Evolutionary conservation across 2,113 vertebrate genomes (phyloP).

Genomic region (Diglossa brunneiventris): DNA sequence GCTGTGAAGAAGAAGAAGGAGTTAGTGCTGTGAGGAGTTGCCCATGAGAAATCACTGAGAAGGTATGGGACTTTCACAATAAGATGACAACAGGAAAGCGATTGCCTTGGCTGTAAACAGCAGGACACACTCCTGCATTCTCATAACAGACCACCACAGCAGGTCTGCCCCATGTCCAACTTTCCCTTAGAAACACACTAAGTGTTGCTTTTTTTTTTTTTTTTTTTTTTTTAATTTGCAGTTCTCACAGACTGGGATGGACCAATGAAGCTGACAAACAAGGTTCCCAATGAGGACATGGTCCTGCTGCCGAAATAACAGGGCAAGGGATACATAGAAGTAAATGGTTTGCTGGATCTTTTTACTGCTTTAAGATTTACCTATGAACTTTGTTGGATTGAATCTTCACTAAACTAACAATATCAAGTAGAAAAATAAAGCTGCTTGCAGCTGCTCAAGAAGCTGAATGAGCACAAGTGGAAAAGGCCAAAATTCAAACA

Average conservation of each 20-base stretch:
- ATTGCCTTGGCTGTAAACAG: background rate
- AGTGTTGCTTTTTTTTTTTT: background rate
- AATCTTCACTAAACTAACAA: background rate
- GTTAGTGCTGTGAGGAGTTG: too few relatives aligned
- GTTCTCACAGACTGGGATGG: background rate
- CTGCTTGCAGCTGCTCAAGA: background rate
- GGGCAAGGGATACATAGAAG: background rate
- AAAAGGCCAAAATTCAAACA: constrained; percentile 27
- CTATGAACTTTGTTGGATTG: background rate
- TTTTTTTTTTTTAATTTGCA: background rate
- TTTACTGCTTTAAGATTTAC: background rate
- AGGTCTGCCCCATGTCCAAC: background rate
- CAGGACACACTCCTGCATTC: background rate
- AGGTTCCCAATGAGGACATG: background rate
- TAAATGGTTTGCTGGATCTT: background rate
- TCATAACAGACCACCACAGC: background rate
- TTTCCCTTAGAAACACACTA: background rate
- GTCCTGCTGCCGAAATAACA: background rate
- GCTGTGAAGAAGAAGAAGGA: too few relatives aligned
- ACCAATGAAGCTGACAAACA: background rate
- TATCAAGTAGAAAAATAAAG: constrained; percentile 12
- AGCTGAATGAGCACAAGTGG: constrained; percentile 1
- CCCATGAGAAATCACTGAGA: too few relatives aligned
- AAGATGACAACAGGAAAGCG: background rate
- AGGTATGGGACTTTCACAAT: too few relatives aligned